Conservation (phyloP, 2,888 invertebrate species). For the Elysia crispata region DNA sequence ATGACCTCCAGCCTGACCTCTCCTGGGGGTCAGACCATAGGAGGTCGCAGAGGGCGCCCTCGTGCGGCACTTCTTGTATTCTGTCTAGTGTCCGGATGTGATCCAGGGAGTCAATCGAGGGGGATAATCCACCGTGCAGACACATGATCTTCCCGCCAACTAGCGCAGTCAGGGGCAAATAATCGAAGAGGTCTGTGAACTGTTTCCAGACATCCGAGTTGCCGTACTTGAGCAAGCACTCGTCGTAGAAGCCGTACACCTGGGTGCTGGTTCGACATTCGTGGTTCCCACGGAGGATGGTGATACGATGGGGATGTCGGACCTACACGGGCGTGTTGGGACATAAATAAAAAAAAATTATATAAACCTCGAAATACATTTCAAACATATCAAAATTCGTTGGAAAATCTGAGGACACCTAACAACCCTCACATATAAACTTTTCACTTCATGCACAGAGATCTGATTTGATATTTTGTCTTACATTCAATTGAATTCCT, state of each 20-base stretch:
- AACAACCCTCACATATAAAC: too few species aligned
- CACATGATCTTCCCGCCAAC: slow-evolving; percentile 98
- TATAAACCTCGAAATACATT: too few species aligned
- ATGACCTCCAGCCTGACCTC: slow-evolving; percentile 99
- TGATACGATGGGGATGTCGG: slow-evolving; percentile 98
- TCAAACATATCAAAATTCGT: too few species aligned
- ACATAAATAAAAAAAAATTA: too few species aligned
- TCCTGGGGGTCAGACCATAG: slow-evolving; percentile 99
- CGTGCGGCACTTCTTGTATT: slow-evolving; percentile 82
- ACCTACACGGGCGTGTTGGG: too few species aligned
- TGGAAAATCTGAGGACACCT: too few species aligned
- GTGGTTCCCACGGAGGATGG: slow-evolving; percentile 99
- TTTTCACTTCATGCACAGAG: too few species aligned
- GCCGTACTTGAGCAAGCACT: slow-evolving; percentile 99
- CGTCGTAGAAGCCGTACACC: slow-evolving; percentile 99
- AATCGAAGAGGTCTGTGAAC: slow-evolving; percentile 99
- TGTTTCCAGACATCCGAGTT: slow-evolving; percentile 99
- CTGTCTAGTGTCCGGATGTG: slow-evolving; percentile 99
- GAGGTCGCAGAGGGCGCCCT: slow-evolving; percentile 99
- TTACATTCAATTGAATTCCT: too few species aligned
- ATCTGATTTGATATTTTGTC: too few species aligned
- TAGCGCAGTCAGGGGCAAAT: slow-evolving; percentile 97
- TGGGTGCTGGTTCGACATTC: slow-evolving; percentile 99
- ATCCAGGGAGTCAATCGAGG: slow-evolving; percentile 98
- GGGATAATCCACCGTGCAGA: slow-evolving; percentile 98